These are phyloP conservation scores for Hapalemur alaotrensis DNA, from an alignment of 2,797 vertebrate species.

Conservation along the genomic window DNA sequence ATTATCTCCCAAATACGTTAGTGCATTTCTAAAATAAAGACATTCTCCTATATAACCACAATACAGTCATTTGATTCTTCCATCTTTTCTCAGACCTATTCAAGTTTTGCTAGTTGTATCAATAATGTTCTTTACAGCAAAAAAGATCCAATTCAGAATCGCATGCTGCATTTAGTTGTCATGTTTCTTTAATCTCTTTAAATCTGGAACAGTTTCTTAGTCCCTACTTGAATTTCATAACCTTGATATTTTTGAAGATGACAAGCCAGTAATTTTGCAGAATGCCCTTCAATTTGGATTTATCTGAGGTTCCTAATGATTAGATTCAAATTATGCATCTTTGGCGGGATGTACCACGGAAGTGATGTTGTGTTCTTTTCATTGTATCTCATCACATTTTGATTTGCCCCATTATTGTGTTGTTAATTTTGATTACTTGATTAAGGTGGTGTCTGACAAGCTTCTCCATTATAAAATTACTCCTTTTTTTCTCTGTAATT, in stretches of 20 bases:
- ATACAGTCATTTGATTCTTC: neutral
- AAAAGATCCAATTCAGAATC: conserved; percentile 16
- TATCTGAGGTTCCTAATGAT: neutral
- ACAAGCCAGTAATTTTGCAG: neutral
- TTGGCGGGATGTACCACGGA: neutral
- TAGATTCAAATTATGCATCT: neutral
- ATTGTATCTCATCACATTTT: neutral
- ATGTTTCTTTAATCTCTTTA: neutral
- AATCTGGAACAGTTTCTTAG: neutral
- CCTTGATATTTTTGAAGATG: neutral
- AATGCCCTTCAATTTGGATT: neutral
- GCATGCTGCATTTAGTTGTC: neutral
- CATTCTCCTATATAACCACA: neutral
- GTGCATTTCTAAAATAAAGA: neutral
- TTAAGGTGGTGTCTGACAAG: neutral
- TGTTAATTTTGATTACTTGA: neutral
- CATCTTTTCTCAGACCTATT: neutral
- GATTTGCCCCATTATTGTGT: neutral
- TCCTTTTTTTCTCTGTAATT: neutral
- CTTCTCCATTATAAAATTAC: neutral
- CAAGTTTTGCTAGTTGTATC: neutral
- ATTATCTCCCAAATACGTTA: neutral
- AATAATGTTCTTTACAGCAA: neutral
- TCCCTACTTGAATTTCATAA: conserved; percentile 2
- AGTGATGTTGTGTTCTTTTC: neutral